Base-by-base conservation (phyloP, 2,797 vertebrate genomes). In the Alauda arvensis region DNA sequence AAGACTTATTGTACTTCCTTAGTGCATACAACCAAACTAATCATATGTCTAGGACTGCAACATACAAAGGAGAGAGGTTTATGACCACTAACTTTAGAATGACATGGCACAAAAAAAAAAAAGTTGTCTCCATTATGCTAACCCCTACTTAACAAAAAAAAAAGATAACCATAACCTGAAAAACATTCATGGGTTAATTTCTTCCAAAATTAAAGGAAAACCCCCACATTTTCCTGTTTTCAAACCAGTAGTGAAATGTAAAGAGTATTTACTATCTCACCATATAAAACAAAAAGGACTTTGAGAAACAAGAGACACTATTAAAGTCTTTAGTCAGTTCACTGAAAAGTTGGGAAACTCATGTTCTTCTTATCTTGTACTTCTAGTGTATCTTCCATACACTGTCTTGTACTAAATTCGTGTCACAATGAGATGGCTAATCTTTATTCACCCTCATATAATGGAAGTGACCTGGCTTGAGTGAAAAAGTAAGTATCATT, bases 191-290 rank as follows among this genome's bases (percentile, higher is more conserved):
- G 4, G 3, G 4, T 33, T 71, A 24, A 29, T 42, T 59, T 55
- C 12, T 55, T 76, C 21, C 29, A 57, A 87, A 85, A 33, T 26
- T 45, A 48, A 59, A 81, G 14, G 8, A 10, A 56, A 52, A 4
- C 0, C 0, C 1, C 1, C 3, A n/a, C 0, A 19, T 70, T 77
- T 77, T 28, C 24, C 26, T 48, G 7, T 23, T 84, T 37, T 63
- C 57, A 42, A 40, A 67, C 11, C 5, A 18, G 8, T 29, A 87
- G 24, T 26, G 9, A 75, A 60, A 61, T 31, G 8, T 52, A 18
- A 60, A 63, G 34, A 7, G 2, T 51, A 37, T 4, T 3, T 62
- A 24, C 20, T 55, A 23, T 5, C 14, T 24, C 6, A 42, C 43
- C 42, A 82, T 6, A 17, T 46, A n/a, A 40, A 55, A 6, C 17